phyloP scores from a whole-genome alignment of 1,140 invertebrate genomes.

The Dinothrombium tinctorium region DNA sequence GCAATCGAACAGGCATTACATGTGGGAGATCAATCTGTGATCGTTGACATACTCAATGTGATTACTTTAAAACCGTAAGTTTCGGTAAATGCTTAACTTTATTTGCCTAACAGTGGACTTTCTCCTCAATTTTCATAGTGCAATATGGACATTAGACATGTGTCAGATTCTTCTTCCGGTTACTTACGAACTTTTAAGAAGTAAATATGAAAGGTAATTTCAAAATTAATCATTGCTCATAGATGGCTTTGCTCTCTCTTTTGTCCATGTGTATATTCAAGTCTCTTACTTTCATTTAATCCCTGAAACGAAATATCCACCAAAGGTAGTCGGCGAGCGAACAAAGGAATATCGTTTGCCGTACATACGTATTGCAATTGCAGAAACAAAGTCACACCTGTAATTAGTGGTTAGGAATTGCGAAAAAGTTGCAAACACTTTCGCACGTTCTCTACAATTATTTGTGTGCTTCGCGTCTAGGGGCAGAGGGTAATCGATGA shows the following conservation, averaged over 20 bases:
- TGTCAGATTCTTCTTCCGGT: conserved; percentile 62
- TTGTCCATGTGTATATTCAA: too few species aligned
- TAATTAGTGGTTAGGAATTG: too few species aligned
- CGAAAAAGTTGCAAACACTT: too few species aligned
- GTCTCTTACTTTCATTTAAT: too few species aligned
- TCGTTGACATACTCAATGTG: conserved; percentile 57
- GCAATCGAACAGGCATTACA: conserved; percentile 59
- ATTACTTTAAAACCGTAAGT: conserved; percentile 62
- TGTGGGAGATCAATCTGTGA: conserved; percentile 50
- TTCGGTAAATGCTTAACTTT: conserved; percentile 7
- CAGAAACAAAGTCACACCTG: too few species aligned
- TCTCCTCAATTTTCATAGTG: conserved; percentile 22
- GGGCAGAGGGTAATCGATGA: too few species aligned
- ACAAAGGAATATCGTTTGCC: too few species aligned
- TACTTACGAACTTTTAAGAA: conserved; percentile 62
- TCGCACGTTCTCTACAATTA: too few species aligned
- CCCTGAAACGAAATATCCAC: too few species aligned
- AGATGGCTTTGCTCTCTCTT: background rate
- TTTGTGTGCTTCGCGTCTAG: too few species aligned
- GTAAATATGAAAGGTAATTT: conserved; percentile 88
- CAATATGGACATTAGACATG: conserved; percentile 76
- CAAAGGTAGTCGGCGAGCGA: too few species aligned
- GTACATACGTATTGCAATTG: too few species aligned
- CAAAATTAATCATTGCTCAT: background rate
- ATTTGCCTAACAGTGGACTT: background rate